phyloP scores from a whole-genome alignment of 2,797 vertebrate genomes.

The Threskiornis aethiopicus region DNA sequence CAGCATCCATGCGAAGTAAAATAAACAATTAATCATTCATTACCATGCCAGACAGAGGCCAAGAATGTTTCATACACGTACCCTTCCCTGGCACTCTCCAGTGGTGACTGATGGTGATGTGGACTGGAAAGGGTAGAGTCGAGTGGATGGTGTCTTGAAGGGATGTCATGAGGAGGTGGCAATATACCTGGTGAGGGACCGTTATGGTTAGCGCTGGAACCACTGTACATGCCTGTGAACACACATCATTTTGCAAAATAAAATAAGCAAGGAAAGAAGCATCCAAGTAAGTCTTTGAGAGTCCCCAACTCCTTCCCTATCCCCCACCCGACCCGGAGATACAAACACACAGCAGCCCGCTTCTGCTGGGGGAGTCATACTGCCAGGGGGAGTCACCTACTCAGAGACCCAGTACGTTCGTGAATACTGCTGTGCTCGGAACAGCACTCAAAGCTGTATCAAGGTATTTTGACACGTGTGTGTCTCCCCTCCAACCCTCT shows the following conservation, averaged over 20 bases:
- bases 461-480: background rate
- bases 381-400: background rate
- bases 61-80: slow-evolving; percentile 69
- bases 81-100: slow-evolving; percentile 87
- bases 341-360: background rate
- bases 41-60: background rate
- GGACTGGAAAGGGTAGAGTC: slow-evolving; percentile 82
- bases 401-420: background rate
- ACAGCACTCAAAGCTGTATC: background rate
- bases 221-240: slow-evolving; percentile 88
- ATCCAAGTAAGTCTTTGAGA: background rate
- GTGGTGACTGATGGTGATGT: slow-evolving; percentile 85
- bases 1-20: background rate
- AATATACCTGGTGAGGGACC: slow-evolving; percentile 81
- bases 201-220: slow-evolving; percentile 82
- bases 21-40: background rate
- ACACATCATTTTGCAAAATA: slow-evolving; percentile 71
- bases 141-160: slow-evolving; percentile 82
- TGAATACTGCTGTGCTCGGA: background rate
- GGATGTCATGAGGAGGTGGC: slow-evolving; percentile 77
- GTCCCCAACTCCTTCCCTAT: background rate
- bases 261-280: background rate
- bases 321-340: rapidly evolving
- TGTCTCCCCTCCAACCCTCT: background rate
- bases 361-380: background rate